Percentiles rank a stretch among this genome's conserved stretches.
Evolutionary conservation across 2,888 invertebrate species (phyloP).

Genomic region (Tetranychus truncatus): DNA sequence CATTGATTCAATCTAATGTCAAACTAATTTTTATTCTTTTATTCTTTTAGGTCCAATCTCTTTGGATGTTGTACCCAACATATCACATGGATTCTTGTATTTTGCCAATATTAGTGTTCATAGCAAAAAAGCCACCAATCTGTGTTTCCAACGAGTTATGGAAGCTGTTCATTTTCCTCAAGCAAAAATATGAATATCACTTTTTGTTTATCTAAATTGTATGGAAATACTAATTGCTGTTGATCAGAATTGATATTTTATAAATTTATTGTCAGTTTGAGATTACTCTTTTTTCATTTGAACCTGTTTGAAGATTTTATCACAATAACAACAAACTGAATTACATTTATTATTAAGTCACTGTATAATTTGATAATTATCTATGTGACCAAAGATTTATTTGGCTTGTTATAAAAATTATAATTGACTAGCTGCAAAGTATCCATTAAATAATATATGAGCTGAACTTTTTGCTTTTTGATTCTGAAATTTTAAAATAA

Average conservation of each 20-base stretch:
- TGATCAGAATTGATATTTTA: not conserved
- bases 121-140: not conserved
- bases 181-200: not conserved
- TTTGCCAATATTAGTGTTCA: not conserved
- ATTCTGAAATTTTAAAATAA: no score
- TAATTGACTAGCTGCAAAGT: not conserved
- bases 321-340: not conserved
- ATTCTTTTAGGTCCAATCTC: not conserved
- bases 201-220: not conserved
- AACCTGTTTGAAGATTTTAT: not conserved
- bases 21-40: not conserved
- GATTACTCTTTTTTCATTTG: not conserved
- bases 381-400: not conserved
- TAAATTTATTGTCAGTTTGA: not conserved
- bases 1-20: not conserved
- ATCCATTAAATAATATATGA: no score
- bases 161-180: not conserved
- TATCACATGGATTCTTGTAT: constrained; percentile 11
- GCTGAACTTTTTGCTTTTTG: no score
- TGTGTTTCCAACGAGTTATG: not conserved
- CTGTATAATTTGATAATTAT: no score
- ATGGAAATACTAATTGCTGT: not conserved
- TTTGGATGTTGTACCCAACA: not conserved
- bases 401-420: not conserved
- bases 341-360: not conserved